Base-by-base conservation (phyloP, 2,888 invertebrate species). In the Dexiosoma caninum region DNA sequence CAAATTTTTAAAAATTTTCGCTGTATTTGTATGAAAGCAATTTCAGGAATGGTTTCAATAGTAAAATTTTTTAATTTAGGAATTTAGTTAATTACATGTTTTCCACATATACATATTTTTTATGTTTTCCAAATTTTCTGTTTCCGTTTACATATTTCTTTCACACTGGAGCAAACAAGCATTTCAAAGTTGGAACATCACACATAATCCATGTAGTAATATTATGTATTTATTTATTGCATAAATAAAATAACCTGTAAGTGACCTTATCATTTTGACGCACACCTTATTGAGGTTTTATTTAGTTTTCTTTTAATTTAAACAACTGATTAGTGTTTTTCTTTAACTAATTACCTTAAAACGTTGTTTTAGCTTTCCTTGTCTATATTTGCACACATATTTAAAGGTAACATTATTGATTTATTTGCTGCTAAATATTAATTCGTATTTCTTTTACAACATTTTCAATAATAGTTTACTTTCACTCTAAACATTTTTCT, bases 401-500 rank as follows among this genome's bases (percentile, higher is more conserved):
- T 12, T 32, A 10, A 37, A 21, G 27, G n/a, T 21, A 59, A 19
- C 4, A 44, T 37, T 53, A 72, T 72, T 60, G 40, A 53, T 62
- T 70, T 64, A 70, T 64, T 49, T 46, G n/a, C 44, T 37, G 60
- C 53, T 57, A 70, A 37, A 66, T 49, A 23, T 44, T 46, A 19
- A 19, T n/a, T n/a, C n/a, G 27, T 46, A 37, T 53, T 62, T 19
- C n/a, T 72, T 62, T 35, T 6, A n/a, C n/a, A 55, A 27, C 5
- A 44, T 23, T 40, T 49, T 62, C 32, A 60, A 62, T 35, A 60
- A 53, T 53, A 42, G 53, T 64, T 67, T 69, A 81, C 81, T 81
- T 81, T 81, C 81, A 81, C 81, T 81, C 32, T 23, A 59, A 35
- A 42, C 62, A 67, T 27, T 53, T 57, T 66, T 12, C 2, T 49